Base-by-base conservation (phyloP, 2,797 vertebrate species). In the Fratercula arctica region DNA sequence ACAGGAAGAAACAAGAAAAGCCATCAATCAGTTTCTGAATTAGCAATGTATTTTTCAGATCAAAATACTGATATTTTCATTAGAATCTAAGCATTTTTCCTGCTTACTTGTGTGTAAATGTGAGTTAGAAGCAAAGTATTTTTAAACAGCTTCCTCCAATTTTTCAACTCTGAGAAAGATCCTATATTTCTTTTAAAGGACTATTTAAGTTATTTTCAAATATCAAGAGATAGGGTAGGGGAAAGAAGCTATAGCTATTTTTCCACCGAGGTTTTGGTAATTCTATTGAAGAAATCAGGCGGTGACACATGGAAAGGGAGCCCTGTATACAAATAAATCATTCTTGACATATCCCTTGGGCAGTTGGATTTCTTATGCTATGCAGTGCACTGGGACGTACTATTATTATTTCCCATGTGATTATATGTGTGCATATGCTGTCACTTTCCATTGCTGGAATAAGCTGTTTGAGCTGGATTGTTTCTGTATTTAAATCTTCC, bases 281-380 rank as follows among this genome's bases (percentile, higher is more conserved):
- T 85, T 87, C 83, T 72, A 31, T 77, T 97, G 95, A 95, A 95
- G 90, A 97, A 97, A 94, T 94, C 80, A 68, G 63, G 41, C 43
- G 4, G 45, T 97, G 94, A 96, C 92, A 95, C 92, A 89, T 80
- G 68, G 87, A 95, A 94, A 60, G 60, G 83, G 83, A 95, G 66
- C 50, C 45, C 33, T 87, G 53, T 90, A 89, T 35, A 84, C 77
- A 83, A 91, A 95, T 97, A 97, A 97, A 97, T 98, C 94, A 93
- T 93, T 98, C 91, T 94, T 94, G 97, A 97, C 96, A 95, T 70
- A 87, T 93, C 95, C 96, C 95, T 94, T 97, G 96, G 97, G 97
- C 96, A 59, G 7, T 57, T 96, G 89, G 89, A 91, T 96, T 97
- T 97, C 86, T 83, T 59, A 59, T 82, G 94, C 77, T 92, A n/a